Base-by-base conservation (phyloP, 2,888 invertebrate genomes). In the Nematopogon swammerdamellus region DNA sequence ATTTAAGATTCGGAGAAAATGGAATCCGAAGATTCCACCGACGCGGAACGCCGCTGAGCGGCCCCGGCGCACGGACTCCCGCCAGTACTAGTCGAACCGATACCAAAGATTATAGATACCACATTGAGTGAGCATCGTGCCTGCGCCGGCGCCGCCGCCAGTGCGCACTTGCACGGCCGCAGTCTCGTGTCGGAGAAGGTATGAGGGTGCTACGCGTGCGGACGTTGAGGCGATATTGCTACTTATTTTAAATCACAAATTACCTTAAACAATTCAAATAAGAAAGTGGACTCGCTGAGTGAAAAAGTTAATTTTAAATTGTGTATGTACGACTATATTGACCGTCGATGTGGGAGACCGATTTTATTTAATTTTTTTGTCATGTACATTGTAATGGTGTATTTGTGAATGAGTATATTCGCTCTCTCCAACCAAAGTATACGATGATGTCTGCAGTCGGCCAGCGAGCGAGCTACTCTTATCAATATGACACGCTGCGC, bases 1-100 rank as follows among this genome's bases (percentile, higher is more conserved):
- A 92, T 92, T 80, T 92, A 91, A 88, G 79, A 72, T 62, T 71
- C 75, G 63, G 72, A 64, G 54, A 76, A 76, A 36, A 36, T 36
- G 36, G 79, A 73, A 62, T 71, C 74, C 63, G 72, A 64, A 54
- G 75, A 76, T 77, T 70, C 74, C 77, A 76, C 73, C 72, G 77
- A 77, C 43, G 55, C 68, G 49, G 75, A 76, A 58, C 68, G 74
- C 67, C 77, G 74, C 59, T 76, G 68, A 73, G 62, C 52, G 49
- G 50, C 52, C 46, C 49, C 56, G 57, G 53, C 54, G 54, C 54
- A 50, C 53, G 53, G 51, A 25, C 25, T 25, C 25, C 8, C 5
- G 4, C 25, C 25, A 14, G 18, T 10, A 44, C 44, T 44, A 44
- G 44, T 44, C 19, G 17, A 44, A 11, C n/a, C 10, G 18, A 17